Evolutionary conservation across 2,113 vertebrate genomes (phyloP), one percentile per base, ranked within the genome.

Genomic region (Chaetops frenatus): DNA sequence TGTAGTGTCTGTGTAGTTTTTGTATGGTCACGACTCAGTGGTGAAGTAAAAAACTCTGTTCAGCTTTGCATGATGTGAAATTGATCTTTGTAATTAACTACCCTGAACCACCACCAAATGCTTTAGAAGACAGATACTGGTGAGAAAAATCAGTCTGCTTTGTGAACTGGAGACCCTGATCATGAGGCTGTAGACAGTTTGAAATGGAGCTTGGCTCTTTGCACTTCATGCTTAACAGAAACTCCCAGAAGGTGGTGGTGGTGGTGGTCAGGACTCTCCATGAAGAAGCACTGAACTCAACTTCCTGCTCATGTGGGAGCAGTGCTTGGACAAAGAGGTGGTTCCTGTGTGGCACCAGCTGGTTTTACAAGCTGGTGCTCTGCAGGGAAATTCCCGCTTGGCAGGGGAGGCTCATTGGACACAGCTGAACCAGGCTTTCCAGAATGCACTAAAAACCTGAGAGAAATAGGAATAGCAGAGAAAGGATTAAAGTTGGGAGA

Each of bases 331-430:
- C 51, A 36, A 45, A 35, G 71, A 58, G 27, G 28, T 65, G 19
- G 80, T 66, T 86, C 47, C 51, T 67, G 0, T 70, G 38, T 73
- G 67, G 24, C 62, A 64, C 54, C 88, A 95, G 92, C 90, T 74
- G 66, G 45, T 66, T 94, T 24, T 33, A 50, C 60, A 70, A 47
- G 86, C 44, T 0, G 2, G 9, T 13, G 24, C 65, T 94, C 76
- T 66, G 31, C 71, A 90, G 92, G 86, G 86, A 90, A 90, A 86
- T 92, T 90, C 51, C 72, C 44, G 22, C 79, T 92, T 97, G 94
- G 86, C 56, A 56, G 72, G 38, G 60, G 42, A 88, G 67, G 42
- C 60, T 88, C 44, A 40, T 56, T 85, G 88, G 76, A 73, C 23
- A 15, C 11, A 64, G 82, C 54, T 64, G 54, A 85, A 77, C 47